Conservation (phyloP, 2,113 vertebrate genomes). For the Pontoporia blainvillei region DNA sequence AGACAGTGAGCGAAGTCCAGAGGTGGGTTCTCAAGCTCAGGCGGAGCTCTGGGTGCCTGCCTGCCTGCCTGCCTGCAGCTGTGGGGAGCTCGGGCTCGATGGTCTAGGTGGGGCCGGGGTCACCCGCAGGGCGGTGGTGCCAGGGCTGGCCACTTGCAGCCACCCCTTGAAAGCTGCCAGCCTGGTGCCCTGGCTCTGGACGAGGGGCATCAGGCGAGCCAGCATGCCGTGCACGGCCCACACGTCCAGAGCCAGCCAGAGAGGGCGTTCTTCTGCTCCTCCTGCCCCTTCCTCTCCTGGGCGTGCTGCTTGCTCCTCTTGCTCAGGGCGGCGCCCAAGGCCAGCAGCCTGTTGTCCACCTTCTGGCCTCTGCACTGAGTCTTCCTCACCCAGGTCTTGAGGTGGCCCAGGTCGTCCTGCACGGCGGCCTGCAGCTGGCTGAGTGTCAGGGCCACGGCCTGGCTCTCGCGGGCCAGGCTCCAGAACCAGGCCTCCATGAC, state of each 20-base stretch:
- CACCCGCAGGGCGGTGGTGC: background rate
- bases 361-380: constrained; percentile 74
- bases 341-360: constrained; percentile 74
- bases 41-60: background rate
- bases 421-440: constrained; percentile 43
- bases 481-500: constrained; percentile 76
- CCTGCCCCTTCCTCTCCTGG: constrained; percentile 44
- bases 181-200: constrained; percentile 62
- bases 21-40: background rate
- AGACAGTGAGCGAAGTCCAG: background rate
- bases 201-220: constrained; percentile 16
- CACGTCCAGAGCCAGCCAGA: constrained; percentile 68
- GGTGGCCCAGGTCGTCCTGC: constrained; percentile 56
- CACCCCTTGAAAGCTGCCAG: constrained; percentile 65
- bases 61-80: background rate
- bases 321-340: constrained; percentile 66
- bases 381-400: constrained; percentile 72
- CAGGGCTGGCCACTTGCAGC: background rate
- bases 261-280: constrained; percentile 1
- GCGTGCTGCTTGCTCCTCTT: constrained; percentile 25
- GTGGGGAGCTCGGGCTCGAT: background rate
- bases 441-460: background rate
- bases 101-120: background rate
- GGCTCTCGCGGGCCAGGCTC: constrained; percentile 69
- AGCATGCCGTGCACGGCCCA: constrained; percentile 60